Base-by-base conservation (phyloP, 2,797 vertebrate species). In the Cynopterus sphinx region DNA sequence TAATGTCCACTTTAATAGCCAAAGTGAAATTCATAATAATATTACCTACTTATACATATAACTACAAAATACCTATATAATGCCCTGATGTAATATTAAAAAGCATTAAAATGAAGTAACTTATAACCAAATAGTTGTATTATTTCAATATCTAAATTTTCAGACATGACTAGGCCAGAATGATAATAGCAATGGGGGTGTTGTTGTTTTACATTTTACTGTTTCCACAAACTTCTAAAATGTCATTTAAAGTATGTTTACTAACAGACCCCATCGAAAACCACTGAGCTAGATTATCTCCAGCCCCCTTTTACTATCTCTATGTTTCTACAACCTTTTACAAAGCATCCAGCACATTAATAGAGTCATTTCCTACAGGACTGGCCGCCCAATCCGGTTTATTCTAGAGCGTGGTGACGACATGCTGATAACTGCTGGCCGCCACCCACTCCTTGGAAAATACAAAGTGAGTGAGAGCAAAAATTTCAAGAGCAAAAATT, bases 371-470 rank as follows among this genome's bases (percentile, higher is more conserved):
- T 96, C 73, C 86, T 67, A 7, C n/a, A 98, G 97, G 91, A 97
- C 95, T 46, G 96, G 97, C 73, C 84, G 9, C 75, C 97, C 98
- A 36, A 87, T 98, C 86, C 92, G 93, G 22, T 97, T 97, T 46
- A 7, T 97, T 73, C 84, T 98, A 15, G 96, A 96, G 28, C 94
- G 96, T 8, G 90, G 83, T 17, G 67, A 97, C 57, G 97, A 98
- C 73, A 98, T 98, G 96, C 90, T 98, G 84, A 97, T 98, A 68
- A 98, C 97, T 9, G 98, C 94, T 53, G 97, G 97, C 33, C 95
- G 97, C 65, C 98, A 98, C 77, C 97, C 97, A 12, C 93, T 98
- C 22, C 91, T 97, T 0, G 78, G 87, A 57, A 97, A 78, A 94
- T 97, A 98, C 94, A 97, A 97, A 94, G 98, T 97, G 68, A 94